phyloP scores from a whole-genome alignment of 1,140 invertebrate genomes.

The Bombus waltoni region DNA sequence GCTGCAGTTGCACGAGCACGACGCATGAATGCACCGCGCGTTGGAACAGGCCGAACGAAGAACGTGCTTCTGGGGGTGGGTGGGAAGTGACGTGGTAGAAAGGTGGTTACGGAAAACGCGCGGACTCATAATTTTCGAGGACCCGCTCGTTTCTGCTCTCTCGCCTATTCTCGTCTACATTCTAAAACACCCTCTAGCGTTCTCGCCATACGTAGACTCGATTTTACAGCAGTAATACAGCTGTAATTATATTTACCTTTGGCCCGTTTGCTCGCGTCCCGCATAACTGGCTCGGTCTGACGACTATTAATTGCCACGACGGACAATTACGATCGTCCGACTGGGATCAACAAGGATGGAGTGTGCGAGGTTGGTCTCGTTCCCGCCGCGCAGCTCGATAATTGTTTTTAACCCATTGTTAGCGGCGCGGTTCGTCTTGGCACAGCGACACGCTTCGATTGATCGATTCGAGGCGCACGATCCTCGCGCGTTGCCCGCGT shows the following conservation, averaged over 20 bases:
- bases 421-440: neutral
- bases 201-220: neutral
- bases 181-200: neutral
- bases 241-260: constrained; percentile 57
- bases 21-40: constrained; percentile 35
- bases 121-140: constrained; percentile 48
- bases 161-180: neutral
- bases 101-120: constrained; percentile 51
- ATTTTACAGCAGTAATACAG: constrained; percentile 47
- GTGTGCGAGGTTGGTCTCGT: neutral
- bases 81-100: constrained; percentile 46
- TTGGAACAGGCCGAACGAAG: constrained; percentile 27
- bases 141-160: constrained; percentile 16
- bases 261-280: constrained; percentile 39
- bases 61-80: constrained; percentile 26
- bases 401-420: constrained; percentile 41
- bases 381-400: neutral
- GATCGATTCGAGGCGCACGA: neutral
- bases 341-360: neutral
- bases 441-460: constrained; percentile 12
- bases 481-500: neutral
- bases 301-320: constrained; percentile 49
- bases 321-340: constrained; percentile 39
- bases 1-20: constrained; percentile 25
- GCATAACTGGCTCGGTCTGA: constrained; percentile 24